phyloP scores from a whole-genome alignment of 2,797 vertebrate species.

The Siniperca obscura region DNA sequence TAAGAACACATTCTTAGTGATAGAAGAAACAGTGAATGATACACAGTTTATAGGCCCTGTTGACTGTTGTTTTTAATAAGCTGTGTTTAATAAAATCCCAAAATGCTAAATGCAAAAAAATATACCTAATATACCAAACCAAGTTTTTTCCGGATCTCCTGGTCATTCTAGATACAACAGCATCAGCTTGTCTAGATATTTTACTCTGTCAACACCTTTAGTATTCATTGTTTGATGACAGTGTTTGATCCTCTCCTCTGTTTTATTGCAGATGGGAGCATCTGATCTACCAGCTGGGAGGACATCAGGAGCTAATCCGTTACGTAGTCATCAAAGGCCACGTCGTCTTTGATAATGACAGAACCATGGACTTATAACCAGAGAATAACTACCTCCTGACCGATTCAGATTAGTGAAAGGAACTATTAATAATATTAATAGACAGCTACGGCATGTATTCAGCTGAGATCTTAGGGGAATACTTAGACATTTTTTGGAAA shows the following conservation, averaged over 20 bases:
- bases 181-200: no score
- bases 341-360: slow-evolving; percentile 87
- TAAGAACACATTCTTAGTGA: not conserved
- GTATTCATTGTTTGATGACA: not conserved
- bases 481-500: not conserved
- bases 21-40: not conserved
- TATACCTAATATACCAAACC: no score
- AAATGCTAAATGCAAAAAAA: not conserved
- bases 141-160: no score
- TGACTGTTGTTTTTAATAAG: not conserved
- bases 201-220: not conserved
- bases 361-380: slow-evolving; percentile 61
- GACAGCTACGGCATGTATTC: not conserved
- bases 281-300: slow-evolving; percentile 97
- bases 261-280: slow-evolving; percentile 92
- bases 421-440: not conserved
- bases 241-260: no score
- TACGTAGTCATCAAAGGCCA: slow-evolving; percentile 92
- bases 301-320: slow-evolving; percentile 91
- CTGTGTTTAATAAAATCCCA: not conserved
- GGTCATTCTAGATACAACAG: no score
- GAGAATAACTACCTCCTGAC: not conserved
- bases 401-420: not conserved
- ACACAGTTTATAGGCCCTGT: no score
- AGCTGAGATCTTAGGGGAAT: no score